Conservation (phyloP, 2,113 vertebrate species). For the Pseudorasbora parva region DNA sequence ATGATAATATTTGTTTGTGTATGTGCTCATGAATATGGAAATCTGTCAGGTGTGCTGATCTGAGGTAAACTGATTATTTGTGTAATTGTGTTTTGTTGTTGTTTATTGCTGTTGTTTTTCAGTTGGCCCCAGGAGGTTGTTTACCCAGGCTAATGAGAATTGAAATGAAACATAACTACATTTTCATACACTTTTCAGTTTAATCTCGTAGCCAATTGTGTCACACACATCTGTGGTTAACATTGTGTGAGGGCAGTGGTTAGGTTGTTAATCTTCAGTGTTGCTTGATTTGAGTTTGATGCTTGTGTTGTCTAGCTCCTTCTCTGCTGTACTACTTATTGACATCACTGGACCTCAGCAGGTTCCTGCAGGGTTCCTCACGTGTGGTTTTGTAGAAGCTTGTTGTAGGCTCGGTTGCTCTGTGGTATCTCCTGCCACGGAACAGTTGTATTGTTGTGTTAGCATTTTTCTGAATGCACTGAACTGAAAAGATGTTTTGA, state of each 20-base stretch:
- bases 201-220: background rate
- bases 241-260: background rate
- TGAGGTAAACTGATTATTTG: conserved; percentile 10
- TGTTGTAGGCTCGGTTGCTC: conserved; percentile 15
- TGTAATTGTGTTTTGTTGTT: conserved; percentile 26
- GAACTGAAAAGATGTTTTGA: background rate
- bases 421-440: background rate
- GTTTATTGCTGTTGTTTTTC: background rate
- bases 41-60: conserved; percentile 3
- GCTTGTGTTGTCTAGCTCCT: conserved; percentile 21
- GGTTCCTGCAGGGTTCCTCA: conserved; percentile 39
- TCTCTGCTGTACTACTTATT: conserved; percentile 36
- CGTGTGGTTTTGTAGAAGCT: conserved; percentile 20
- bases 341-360: conserved; percentile 33
- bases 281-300: background rate
- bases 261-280: background rate
- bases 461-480: conserved; percentile 33
- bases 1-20: conserved; percentile 27
- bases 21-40: conserved; percentile 38
- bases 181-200: background rate
- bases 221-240: background rate
- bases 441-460: conserved; percentile 22
- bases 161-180: background rate
- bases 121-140: background rate
- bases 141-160: background rate